A percentile compares a stretch with the other conserved stretches of the same genome.
Evolutionary conservation across 2,888 invertebrate species (phyloP).

Genomic region (Agrochola circellaris): DNA sequence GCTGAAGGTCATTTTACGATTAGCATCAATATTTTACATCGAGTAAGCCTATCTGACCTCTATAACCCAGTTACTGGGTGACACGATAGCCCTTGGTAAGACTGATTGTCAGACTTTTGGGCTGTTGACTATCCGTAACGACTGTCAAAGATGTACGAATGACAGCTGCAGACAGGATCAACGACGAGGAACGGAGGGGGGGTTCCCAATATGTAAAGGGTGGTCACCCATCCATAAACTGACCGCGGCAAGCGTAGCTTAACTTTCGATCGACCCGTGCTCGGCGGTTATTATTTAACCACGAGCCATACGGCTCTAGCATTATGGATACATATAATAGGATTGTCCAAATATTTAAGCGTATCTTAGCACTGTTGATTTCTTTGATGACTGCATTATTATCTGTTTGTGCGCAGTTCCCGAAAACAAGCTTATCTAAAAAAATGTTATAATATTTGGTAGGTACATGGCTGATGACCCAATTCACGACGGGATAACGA

Average conservation of each 20-base stretch:
- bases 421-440: constrained; percentile 40
- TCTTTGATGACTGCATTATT: constrained; percentile 1
- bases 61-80: too few relatives aligned
- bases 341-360: neutral
- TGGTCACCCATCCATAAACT: neutral
- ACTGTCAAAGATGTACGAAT: too few relatives aligned
- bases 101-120: too few relatives aligned
- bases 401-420: constrained; percentile 21
- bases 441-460: constrained; percentile 30
- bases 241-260: neutral
- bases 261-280: too few relatives aligned
- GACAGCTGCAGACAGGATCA: too few relatives aligned
- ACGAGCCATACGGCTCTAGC: neutral
- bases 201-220: too few relatives aligned
- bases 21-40: too few relatives aligned
- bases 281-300: neutral
- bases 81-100: neutral
- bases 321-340: too few relatives aligned
- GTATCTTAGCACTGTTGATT: neutral
- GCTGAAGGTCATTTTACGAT: neutral
- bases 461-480: constrained; percentile 22
- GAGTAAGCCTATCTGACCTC: neutral
- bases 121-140: too few relatives aligned
- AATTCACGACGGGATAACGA: constrained; percentile 24
- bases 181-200: too few relatives aligned